Percentiles rank a stretch among this genome's conserved stretches.
Conservation (phyloP, 2,888 invertebrate species). For the Seira ritae region DNA sequence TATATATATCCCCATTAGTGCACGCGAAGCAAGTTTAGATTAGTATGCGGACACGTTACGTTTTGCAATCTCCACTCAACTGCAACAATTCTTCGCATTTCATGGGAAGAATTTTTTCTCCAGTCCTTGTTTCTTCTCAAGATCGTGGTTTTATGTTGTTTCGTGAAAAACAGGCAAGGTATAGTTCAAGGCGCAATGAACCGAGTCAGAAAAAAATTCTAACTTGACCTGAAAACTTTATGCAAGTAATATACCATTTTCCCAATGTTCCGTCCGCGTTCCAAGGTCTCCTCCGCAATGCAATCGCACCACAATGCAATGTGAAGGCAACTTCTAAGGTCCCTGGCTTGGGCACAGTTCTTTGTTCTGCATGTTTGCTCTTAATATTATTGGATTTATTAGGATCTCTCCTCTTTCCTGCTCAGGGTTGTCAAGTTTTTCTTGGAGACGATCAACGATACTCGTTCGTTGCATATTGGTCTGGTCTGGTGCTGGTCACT, state of each 20-base stretch:
- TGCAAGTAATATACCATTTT: neutral
- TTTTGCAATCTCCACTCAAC: no score
- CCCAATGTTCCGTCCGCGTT: constrained; percentile 18
- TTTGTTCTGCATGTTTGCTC: neutral
- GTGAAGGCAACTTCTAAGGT: neutral
- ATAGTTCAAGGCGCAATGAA: constrained; percentile 24
- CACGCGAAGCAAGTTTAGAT: no score
- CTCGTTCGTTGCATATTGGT: neutral
- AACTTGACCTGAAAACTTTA: constrained; percentile 33
- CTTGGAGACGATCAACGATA: neutral
- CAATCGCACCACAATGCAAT: no score
- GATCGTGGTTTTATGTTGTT: no score
- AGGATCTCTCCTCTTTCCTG: constrained; percentile 16
- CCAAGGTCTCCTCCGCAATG: constrained; percentile 33
- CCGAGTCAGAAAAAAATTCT: neutral
- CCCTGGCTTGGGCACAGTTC: neutral
- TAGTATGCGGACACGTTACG: no score
- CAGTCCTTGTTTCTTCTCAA: no score
- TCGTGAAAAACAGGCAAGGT: neutral
- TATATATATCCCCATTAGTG: no score
- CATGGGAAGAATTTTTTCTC: neutral
- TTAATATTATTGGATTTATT: neutral
- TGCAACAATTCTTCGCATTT: no score
- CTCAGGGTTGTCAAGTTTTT: constrained; percentile 49
- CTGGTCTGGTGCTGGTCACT: no score